Evolutionary conservation across 1,140 invertebrate genomes (phyloP).

Genomic region (Copidosoma floridanum): DNA sequence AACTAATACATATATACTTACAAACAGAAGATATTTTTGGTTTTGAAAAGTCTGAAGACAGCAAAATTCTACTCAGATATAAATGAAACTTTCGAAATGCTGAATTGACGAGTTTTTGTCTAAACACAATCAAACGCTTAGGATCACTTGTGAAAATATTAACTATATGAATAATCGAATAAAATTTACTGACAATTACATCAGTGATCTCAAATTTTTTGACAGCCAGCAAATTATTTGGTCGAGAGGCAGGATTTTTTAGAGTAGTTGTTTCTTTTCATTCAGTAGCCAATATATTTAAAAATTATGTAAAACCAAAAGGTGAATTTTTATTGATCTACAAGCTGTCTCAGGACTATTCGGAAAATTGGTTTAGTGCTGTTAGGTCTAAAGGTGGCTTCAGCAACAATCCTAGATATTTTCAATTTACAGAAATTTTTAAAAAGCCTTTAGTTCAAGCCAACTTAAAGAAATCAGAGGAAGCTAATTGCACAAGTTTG

Average conservation of each 20-base stretch:
- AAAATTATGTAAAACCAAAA: background rate
- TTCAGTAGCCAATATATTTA: background rate
- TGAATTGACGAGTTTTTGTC: conserved; percentile 34
- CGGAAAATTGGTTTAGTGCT: background rate
- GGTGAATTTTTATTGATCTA: background rate
- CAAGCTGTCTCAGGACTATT: background rate
- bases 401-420: conserved; percentile 14
- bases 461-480: background rate
- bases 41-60: conserved; percentile 31
- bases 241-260: too few species aligned
- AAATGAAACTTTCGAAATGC: conserved; percentile 39
- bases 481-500: background rate
- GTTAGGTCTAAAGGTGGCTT: background rate
- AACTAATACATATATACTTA: too few species aligned
- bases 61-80: too few species aligned
- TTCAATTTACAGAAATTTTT: background rate
- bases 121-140: conserved; percentile 12
- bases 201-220: background rate
- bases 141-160: conserved; percentile 3
- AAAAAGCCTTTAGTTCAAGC: background rate
- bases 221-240: background rate
- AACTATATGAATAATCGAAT: background rate
- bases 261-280: background rate
- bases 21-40: conserved; percentile 27
- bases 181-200: background rate